These are phyloP conservation scores for Chironomus tentans DNA, from an alignment of 2,888 invertebrate species.

Conservation along the genomic window DNA sequence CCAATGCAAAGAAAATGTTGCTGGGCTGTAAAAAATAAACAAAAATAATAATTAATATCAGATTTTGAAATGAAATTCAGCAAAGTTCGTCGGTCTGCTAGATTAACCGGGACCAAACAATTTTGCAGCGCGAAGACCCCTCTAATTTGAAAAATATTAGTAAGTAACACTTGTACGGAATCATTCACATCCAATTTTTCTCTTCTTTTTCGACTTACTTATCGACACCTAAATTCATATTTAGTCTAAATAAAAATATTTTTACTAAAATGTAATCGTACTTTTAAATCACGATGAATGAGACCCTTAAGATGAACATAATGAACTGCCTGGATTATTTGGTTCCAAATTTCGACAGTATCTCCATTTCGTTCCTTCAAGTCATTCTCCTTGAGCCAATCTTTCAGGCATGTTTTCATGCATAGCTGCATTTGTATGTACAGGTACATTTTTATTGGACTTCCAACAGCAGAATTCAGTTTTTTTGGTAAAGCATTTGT, in stretches of 20 bases:
- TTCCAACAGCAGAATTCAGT: conserved; percentile 25
- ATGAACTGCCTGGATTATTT: conserved; percentile 89
- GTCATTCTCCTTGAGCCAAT: conserved; percentile 69
- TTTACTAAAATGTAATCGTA: conserved; percentile 39
- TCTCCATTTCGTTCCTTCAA: conserved; percentile 43
- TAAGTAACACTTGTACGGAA: too few relatives aligned
- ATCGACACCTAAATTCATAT: too few relatives aligned
- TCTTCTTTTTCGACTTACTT: not conserved
- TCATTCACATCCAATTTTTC: too few relatives aligned
- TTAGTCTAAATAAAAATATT: conserved; percentile 31
- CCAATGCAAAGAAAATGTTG: conserved; percentile 86
- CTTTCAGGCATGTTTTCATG: conserved; percentile 74
- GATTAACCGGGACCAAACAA: too few relatives aligned
- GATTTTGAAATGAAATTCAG: too few relatives aligned
- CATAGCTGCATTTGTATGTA: conserved; percentile 99
- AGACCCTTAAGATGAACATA: conserved; percentile 89
- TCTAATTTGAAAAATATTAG: too few relatives aligned
- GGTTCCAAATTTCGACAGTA: conserved; percentile 66
- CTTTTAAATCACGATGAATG: conserved; percentile 94
- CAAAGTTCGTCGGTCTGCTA: too few relatives aligned
- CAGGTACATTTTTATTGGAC: conserved; percentile 52
- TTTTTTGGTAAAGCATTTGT: not conserved
- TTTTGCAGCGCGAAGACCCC: too few relatives aligned
- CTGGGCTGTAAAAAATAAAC: conserved; percentile 51
- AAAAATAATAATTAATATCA: not conserved